Evolutionary conservation across 2,888 invertebrate genomes (phyloP).

Genomic region (Brachypterus glaber): DNA sequence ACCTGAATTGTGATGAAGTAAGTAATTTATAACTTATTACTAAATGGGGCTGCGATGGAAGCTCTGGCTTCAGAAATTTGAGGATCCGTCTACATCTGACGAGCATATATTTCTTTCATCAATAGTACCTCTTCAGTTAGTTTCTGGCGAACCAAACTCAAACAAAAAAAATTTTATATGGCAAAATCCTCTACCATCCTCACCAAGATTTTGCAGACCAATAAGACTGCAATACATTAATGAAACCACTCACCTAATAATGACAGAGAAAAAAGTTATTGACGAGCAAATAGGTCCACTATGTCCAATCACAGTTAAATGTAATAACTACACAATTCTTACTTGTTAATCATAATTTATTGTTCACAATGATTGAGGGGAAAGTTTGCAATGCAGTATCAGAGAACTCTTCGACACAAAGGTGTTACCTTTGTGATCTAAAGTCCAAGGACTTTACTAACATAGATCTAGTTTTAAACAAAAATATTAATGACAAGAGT

Average conservation of each 20-base stretch:
- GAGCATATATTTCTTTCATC: no score
- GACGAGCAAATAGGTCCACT: slow-evolving; percentile 3
- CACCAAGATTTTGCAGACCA: slow-evolving; percentile 4
- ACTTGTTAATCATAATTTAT: slow-evolving; percentile 16
- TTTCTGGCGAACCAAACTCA: no score
- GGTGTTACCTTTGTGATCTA: slow-evolving; percentile 14
- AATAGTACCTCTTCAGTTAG: no score
- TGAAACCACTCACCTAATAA: background rate
- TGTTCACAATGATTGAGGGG: slow-evolving; percentile 23
- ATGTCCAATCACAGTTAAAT: background rate
- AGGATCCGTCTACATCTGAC: no score
- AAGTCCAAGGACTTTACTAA: slow-evolving; percentile 14
- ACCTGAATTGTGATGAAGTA: no score
- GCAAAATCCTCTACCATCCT: slow-evolving; percentile 3
- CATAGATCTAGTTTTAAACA: slow-evolving; percentile 17
- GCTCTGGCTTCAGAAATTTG: no score
- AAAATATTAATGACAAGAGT: slow-evolving; percentile 15
- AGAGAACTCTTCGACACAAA: no score
- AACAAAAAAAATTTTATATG: slow-evolving; percentile 6
- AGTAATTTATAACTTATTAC: no score
- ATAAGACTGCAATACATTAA: slow-evolving; percentile 1
- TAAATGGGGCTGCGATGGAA: no score
- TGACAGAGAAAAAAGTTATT: background rate
- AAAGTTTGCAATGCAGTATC: slow-evolving; percentile 19
- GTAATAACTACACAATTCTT: slow-evolving; percentile 1